Base-by-base conservation (phyloP, 1,140 invertebrate species). In the Plectus sambesii region DNA sequence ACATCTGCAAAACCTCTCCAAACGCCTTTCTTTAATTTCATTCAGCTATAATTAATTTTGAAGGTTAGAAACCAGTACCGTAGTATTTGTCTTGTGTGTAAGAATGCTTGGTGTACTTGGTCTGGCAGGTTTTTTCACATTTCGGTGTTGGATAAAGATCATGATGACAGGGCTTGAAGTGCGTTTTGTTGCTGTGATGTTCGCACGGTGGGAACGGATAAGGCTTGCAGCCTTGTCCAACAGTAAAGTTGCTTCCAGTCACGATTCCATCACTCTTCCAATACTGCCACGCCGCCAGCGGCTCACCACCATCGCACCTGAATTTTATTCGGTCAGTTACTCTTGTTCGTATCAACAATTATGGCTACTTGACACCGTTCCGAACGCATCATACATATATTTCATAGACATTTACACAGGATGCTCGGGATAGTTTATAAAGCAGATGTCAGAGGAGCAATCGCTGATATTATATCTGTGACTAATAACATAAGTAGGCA, bases 161-260 rank as follows among this genome's bases (percentile, higher is more conserved):
- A n/a, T n/a, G n/a, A n/a, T n/a, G n/a, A n/a, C n/a, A n/a, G n/a
- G n/a, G n/a, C n/a, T n/a, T n/a, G n/a, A n/a, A n/a, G n/a, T n/a
- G n/a, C n/a, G 77, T 74, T 5, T 85, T 86, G 51, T 79, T 80
- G 0, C 81, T 78, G 63, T 88, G 85, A 70, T 90, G 86, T 63
- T 87, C 85, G 69, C 87, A 90, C 0, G 83, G 54, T 15, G 62
- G 81, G 12, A 75, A 69, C 59, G 78, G 75, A 59, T 90, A 89
- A 2, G 85, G 85, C 54, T 78, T 75, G 69, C 86, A 90, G 33
- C 85, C 82, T 73, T 80, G 76, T 30, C 80, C 73, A 1, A 80
- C 81, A 38, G 79, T 79, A 65, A 80, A 92, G 45, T 78, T 74
- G 2, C 86, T 86, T 42, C 87, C 87, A 48, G 81, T 85, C 1